Evolutionary conservation across 2,113 vertebrate genomes (phyloP).

Genomic region (Mastomys coucha): DNA sequence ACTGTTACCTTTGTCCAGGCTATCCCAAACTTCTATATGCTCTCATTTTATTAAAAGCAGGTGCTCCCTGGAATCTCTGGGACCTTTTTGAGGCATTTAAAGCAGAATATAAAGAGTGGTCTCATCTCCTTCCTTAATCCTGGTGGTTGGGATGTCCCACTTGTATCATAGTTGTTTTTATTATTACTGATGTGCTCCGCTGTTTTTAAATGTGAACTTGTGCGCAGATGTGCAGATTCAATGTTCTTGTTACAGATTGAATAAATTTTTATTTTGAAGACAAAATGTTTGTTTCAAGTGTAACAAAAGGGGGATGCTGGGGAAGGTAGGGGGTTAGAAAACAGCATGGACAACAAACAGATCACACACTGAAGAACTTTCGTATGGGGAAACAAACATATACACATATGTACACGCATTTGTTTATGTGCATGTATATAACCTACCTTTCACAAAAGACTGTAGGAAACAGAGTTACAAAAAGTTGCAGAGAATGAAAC

Average conservation of each 20-base stretch:
- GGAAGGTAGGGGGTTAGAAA: neutral
- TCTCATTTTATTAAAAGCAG: constrained; percentile 80
- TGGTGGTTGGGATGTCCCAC: constrained; percentile 85
- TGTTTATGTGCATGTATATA: neutral
- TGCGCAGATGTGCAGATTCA: constrained; percentile 88
- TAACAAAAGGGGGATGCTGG: neutral
- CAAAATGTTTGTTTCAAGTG: neutral
- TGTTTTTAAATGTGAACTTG: constrained; percentile 92
- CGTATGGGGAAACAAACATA: neutral
- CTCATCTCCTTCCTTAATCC: constrained; percentile 80
- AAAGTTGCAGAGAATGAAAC: constrained; percentile 32
- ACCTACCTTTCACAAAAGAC: constrained; percentile 14
- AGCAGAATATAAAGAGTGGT: constrained; percentile 81
- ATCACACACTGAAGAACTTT: neutral
- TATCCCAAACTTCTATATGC: constrained; percentile 76
- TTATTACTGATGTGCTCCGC: constrained; percentile 87
- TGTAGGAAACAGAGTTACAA: constrained; percentile 23
- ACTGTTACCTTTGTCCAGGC: constrained; percentile 79
- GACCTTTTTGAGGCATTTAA: constrained; percentile 83
- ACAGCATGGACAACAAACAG: neutral
- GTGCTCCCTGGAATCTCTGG: constrained; percentile 83
- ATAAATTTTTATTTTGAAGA: constrained; percentile 92
- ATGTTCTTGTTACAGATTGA: constrained; percentile 91
- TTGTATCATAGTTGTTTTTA: constrained; percentile 84
- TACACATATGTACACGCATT: neutral